Evolutionary conservation across 2,113 vertebrate species (phyloP), one percentile per base, ranked within the genome.

Genomic region (Drymodes brunneopygia): DNA sequence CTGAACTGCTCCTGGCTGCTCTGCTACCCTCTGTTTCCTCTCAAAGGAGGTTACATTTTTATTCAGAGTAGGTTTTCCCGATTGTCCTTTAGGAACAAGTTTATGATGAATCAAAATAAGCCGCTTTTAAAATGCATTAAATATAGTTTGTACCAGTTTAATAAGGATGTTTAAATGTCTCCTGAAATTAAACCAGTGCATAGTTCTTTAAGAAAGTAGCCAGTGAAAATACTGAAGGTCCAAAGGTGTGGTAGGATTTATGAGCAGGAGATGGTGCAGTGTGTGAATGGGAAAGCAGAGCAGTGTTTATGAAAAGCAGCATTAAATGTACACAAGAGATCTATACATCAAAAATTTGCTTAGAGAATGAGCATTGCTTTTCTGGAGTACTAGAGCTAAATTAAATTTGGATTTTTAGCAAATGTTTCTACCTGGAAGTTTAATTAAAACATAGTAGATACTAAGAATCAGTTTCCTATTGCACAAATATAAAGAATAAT

Each of bases 181-280:
- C 29, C 27, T 60, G 53, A 72, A 88, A 69, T 75, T 38, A 71
- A 94, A 67, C 19, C 19, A n/a, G 44, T 33, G 28, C 3, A 2
- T 84, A 54, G 89, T 89, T 84, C 60, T 81, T 73, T 50, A 82
- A 44, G 54, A 60, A 77, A 77, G 28, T 14, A 60, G 29, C 35
- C 51, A 44, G 22, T 57, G 60, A 50, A 87, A 67, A 53, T 79
- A 62, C 25, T 42, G 67, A 40, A 44, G 20, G 50, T 19, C 17
- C 20, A 40, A 31, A 92, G 45, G 48, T 0, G 0, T 48, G 74
- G 23, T 42, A n/a, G 57, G n/a, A 11, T 47, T 4, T 20, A 25
- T 48, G 36, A 86, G 35, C 1, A 5, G 71, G 71, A 89, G 53
- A 67, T 18, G 16, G 25, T 65, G n/a, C 67, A 64, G 61, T 35